Conservation (phyloP, 2,113 vertebrate species). For the Ceyx cyanopectus region DNA sequence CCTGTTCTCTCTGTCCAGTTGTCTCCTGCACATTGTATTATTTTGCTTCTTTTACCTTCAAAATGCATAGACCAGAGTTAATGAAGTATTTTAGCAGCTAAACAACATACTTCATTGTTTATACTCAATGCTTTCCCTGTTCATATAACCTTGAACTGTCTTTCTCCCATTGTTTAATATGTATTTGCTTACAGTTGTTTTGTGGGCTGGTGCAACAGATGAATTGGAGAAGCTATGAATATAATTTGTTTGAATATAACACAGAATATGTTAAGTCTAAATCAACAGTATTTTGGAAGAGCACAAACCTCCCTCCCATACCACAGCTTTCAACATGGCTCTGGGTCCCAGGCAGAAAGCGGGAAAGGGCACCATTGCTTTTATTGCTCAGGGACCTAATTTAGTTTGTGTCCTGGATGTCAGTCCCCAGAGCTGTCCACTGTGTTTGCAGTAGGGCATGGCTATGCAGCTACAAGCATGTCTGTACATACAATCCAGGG, state of each 20-base stretch:
- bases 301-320: neutral
- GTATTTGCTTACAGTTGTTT: neutral
- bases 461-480: neutral
- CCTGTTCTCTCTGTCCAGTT: neutral
- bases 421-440: neutral
- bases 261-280: neutral
- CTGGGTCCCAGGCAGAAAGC: neutral
- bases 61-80: neutral
- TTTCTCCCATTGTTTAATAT: neutral
- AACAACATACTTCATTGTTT: neutral
- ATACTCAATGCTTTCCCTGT: neutral
- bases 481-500: neutral
- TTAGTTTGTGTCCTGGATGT: neutral
- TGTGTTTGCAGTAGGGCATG: neutral
- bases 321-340: neutral
- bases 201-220: neutral
- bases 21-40: neutral
- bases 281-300: neutral
- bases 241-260: neutral
- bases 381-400: neutral
- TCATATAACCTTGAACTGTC: neutral
- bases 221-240: neutral
- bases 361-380: neutral
- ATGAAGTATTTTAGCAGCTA: neutral
- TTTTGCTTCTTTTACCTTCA: neutral